These are phyloP conservation scores for Tor tambroides DNA, from an alignment of 2,113 vertebrate species.

Conservation along the genomic window DNA sequence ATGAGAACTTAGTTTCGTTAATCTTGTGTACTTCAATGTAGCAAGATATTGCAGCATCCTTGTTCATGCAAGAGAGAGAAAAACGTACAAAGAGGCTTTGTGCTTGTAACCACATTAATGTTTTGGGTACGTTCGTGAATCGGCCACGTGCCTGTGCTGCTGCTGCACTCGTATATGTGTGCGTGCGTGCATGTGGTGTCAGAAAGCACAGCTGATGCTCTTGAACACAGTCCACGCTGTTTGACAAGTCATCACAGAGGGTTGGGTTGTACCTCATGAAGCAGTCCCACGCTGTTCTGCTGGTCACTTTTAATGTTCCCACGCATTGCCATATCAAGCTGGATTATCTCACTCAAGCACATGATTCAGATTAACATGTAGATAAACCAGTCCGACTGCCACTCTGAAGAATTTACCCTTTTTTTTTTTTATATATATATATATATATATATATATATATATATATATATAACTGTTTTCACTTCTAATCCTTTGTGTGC, in stretches of 20 bases:
- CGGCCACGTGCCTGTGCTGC: background rate
- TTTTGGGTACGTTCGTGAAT: background rate
- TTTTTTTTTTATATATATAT: no score
- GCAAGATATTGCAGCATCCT: background rate
- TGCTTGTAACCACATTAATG: slow-evolving; percentile 2
- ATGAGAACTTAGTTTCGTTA: slow-evolving; percentile 10
- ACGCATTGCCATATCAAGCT: background rate
- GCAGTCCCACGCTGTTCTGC: background rate
- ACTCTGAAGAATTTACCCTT: background rate
- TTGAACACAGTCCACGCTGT: background rate
- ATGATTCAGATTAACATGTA: background rate
- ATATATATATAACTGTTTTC: no score
- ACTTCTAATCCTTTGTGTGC: slow-evolving; percentile 28
- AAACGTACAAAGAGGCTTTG: slow-evolving; percentile 17
- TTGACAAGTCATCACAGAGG: slow-evolving; percentile 28
- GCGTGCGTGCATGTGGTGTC: background rate
- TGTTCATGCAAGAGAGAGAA: background rate
- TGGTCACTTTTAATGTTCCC: background rate
- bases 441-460: no score
- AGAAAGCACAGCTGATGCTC: slow-evolving; percentile 38
- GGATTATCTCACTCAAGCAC: background rate
- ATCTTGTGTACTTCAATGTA: background rate
- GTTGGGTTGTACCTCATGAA: background rate
- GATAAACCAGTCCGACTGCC: slow-evolving; percentile 1
- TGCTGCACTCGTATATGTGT: slow-evolving; percentile 13